Conservation (phyloP, 2,797 vertebrate genomes). For the Thunnus albacares region DNA sequence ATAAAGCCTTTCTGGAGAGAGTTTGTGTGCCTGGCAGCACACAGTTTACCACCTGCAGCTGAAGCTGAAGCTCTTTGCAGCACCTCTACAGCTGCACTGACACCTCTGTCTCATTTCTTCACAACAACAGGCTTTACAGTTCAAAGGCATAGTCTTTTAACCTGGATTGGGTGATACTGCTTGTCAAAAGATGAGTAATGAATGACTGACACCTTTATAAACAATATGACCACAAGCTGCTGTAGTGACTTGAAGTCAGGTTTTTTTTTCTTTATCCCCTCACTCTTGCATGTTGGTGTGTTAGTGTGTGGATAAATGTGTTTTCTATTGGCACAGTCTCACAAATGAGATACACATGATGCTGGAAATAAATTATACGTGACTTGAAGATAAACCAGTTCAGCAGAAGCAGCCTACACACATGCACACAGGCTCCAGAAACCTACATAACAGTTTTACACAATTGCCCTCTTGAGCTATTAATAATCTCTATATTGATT, state of each 20-base stretch:
- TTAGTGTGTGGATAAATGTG: too few species aligned
- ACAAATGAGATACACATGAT: not conserved
- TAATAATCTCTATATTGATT: constrained; percentile 67
- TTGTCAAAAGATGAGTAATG: constrained; percentile 73
- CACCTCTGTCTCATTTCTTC: constrained; percentile 52
- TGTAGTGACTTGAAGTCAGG: constrained; percentile 13
- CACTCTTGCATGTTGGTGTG: too few species aligned
- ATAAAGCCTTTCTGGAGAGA: constrained; percentile 9
- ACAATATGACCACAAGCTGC: constrained; percentile 60
- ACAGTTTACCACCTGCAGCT: constrained; percentile 59
- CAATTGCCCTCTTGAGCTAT: constrained; percentile 47
- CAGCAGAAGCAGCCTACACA: not conserved
- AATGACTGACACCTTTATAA: constrained; percentile 64
- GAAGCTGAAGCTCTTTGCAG: constrained; percentile 34
- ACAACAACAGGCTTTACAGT: constrained; percentile 63
- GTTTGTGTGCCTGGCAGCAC: constrained; percentile 29
- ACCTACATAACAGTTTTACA: constrained; percentile 27
- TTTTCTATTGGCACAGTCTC: not conserved
- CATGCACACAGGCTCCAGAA: not conserved
- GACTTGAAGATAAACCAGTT: not conserved
- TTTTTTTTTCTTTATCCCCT: too few species aligned
- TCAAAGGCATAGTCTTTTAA: constrained; percentile 66
- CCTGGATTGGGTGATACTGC: constrained; percentile 56
- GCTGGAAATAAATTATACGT: not conserved
- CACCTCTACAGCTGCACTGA: constrained; percentile 52